Conservation (phyloP, 1,140 invertebrate species). For the Drosophila paulistorum region DNA sequence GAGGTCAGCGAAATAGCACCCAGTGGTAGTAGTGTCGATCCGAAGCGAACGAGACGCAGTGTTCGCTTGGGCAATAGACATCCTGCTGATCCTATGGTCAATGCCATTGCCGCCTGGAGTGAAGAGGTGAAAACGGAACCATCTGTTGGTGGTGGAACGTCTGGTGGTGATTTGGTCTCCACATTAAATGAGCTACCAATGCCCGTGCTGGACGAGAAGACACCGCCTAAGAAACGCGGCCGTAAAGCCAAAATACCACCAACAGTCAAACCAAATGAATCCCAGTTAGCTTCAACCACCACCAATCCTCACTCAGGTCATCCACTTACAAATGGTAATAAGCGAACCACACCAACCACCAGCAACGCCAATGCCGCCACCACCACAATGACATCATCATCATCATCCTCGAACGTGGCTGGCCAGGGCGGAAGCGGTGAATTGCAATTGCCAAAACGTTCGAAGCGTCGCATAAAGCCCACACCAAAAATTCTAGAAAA, state of each 20-base stretch:
- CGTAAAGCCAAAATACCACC: constrained; percentile 71
- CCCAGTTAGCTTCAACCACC: constrained; percentile 9
- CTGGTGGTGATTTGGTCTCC: background rate
- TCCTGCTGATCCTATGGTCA: constrained; percentile 21
- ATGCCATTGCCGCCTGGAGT: constrained; percentile 27
- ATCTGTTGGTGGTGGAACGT: background rate
- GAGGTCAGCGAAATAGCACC: background rate
- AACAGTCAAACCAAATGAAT: constrained; percentile 5
- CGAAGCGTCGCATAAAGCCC: constrained; percentile 85
- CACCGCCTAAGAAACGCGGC: constrained; percentile 78
- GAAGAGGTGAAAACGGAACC: constrained; percentile 59
- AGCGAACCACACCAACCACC: constrained; percentile 22
- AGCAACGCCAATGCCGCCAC: no score
- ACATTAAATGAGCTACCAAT: background rate
- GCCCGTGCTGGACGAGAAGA: constrained; percentile 63
- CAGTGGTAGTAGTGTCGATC: constrained; percentile 30
- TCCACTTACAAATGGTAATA: constrained; percentile 55
- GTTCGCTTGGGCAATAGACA: constrained; percentile 73
- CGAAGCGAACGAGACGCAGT: constrained; percentile 67
- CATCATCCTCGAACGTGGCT: background rate
- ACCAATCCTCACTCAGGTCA: background rate
- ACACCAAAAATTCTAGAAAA: constrained; percentile 85
- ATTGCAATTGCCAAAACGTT: constrained; percentile 71
- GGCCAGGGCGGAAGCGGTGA: background rate
- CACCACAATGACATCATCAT: no score